A percentile compares a stretch with the other conserved stretches of the same genome.
These are phyloP conservation scores for Nematolebias whitei DNA, from an alignment of 2,113 vertebrate species.

Conservation along the genomic window DNA sequence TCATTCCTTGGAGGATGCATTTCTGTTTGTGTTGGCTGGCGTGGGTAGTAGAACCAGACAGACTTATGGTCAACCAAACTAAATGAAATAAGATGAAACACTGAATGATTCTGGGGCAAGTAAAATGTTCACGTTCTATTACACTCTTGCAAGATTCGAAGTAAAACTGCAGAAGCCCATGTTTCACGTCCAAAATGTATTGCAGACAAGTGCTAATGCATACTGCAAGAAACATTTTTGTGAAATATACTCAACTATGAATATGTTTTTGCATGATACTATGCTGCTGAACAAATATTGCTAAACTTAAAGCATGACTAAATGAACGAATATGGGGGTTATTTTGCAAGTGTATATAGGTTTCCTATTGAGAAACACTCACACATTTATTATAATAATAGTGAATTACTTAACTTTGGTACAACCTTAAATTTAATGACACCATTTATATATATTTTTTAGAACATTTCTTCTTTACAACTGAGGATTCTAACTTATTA, in stretches of 20 bases:
- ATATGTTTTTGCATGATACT: neutral
- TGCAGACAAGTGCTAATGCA: constrained; percentile 8
- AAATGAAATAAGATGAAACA: constrained; percentile 61
- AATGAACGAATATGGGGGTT: neutral
- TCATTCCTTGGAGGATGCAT: constrained; percentile 50
- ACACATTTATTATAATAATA: constrained; percentile 34
- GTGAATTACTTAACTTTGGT: constrained; percentile 30
- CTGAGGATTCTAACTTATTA: constrained; percentile 6
- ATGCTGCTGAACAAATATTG: constrained; percentile 1
- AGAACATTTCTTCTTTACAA: constrained; percentile 18
- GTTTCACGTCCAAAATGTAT: constrained; percentile 34
- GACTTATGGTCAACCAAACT: constrained; percentile 59
- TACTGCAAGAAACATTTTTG: constrained; percentile 6
- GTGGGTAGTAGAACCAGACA: constrained; percentile 44
- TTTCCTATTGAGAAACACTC: neutral
- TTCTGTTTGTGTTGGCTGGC: constrained; percentile 52
- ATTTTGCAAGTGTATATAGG: neutral
- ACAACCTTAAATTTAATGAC: neutral
- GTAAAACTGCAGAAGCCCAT: constrained; percentile 38
- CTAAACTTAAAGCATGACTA: neutral
- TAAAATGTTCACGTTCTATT: constrained; percentile 60
- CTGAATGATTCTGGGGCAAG: constrained; percentile 50
- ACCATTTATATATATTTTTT: constrained; percentile 3
- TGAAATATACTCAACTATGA: constrained; percentile 5
- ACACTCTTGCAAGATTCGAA: constrained; percentile 41